phyloP scores from a whole-genome alignment of 2,888 invertebrate species.

The Tolmerus cingulatus region DNA sequence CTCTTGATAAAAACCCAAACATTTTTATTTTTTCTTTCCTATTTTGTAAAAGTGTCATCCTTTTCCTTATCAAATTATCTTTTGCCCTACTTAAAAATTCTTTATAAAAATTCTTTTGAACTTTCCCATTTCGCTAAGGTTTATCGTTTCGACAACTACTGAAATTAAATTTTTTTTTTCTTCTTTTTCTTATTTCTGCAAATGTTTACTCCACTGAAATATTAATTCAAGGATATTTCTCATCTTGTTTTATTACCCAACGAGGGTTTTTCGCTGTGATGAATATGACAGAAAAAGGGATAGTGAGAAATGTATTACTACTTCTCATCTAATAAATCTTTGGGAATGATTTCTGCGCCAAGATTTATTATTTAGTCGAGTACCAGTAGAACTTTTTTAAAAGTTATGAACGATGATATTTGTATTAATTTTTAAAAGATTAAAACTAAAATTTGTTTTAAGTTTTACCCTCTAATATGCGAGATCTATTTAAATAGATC shows the following conservation, averaged over 20 bases:
- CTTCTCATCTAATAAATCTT: not conserved
- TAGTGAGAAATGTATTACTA: not conserved
- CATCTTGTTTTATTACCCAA: not conserved
- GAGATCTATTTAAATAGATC: not conserved
- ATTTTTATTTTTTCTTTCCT: not conserved
- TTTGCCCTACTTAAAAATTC: not conserved
- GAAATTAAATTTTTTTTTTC: not conserved
- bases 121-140: not conserved
- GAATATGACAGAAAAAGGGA: not conserved
- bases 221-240: not conserved
- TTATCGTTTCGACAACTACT: not conserved
- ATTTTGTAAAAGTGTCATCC: not conserved
- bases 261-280: not conserved
- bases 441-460: not conserved
- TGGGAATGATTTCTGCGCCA: not conserved
- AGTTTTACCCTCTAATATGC: not conserved
- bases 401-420: not conserved
- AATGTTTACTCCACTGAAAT: not conserved
- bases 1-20: not conserved
- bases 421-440: not conserved
- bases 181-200: not conserved
- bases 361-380: not conserved
- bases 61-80: not conserved
- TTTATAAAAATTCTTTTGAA: not conserved
- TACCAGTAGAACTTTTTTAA: not conserved